Percentiles rank a stretch among this genome's conserved stretches.
Evolutionary conservation across 2,888 invertebrate species (phyloP).

Genomic region (Drosophila quinaria): DNA sequence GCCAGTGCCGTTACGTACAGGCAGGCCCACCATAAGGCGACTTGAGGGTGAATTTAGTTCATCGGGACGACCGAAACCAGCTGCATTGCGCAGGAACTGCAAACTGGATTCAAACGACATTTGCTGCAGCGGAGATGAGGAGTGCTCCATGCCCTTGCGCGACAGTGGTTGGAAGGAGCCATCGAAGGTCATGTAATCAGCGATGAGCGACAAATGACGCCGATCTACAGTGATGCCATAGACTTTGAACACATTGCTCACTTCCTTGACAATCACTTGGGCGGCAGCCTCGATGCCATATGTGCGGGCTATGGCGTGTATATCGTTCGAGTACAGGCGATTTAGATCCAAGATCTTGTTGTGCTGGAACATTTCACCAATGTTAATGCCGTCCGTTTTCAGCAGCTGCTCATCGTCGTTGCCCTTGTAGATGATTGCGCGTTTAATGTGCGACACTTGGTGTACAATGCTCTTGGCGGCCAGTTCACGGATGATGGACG

Average conservation of each 20-base stretch:
- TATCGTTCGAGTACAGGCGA: conserved; percentile 96
- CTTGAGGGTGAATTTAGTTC: conserved; percentile 93
- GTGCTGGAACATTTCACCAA: conserved; percentile 95
- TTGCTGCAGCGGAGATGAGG: conserved; percentile 97
- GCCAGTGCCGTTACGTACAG: conserved; percentile 94
- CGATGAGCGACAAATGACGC: conserved; percentile 95
- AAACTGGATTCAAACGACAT: conserved; percentile 99
- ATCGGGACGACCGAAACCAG: conserved; percentile 89
- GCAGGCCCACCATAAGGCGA: conserved; percentile 94
- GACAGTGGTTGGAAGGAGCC: conserved; percentile 96
- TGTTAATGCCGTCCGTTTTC: conserved; percentile 98
- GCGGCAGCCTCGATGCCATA: conserved; percentile 99
- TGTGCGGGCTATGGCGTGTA: conserved; percentile 94
- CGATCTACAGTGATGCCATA: conserved; percentile 98
- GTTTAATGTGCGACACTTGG: conserved; percentile 92
- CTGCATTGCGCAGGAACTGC: conserved; percentile 92
- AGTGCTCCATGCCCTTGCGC: conserved; percentile 94
- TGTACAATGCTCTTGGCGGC: conserved; percentile 91
- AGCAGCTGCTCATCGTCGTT: conserved; percentile 89
- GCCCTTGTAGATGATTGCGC: conserved; percentile 93
- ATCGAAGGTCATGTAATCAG: conserved; percentile 99
- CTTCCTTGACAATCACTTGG: conserved; percentile 96
- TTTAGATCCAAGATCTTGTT: conserved; percentile 92
- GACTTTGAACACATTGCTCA: conserved; percentile 97
- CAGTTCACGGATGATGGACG: conserved; percentile 90